Percentiles rank a stretch among this genome's conserved stretches.
Evolutionary conservation across 2,888 invertebrate genomes (phyloP).

Genomic region (Drosophila merina): DNA sequence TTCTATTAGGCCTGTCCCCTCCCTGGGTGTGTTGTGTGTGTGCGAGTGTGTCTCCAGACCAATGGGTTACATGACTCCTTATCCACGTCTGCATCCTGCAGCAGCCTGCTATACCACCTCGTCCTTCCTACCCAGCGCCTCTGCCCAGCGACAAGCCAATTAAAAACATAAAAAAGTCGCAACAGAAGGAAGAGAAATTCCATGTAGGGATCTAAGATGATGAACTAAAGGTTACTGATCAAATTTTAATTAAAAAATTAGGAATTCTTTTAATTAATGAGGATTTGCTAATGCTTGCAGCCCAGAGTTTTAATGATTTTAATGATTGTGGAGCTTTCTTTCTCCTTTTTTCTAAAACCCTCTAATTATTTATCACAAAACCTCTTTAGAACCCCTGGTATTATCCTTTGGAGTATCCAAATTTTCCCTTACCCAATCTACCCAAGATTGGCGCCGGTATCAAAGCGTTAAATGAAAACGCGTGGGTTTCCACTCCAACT

Average conservation of each 20-base stretch:
- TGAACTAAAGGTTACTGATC: conserved; percentile 19
- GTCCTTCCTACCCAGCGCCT: conserved; percentile 46
- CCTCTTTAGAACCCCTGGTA: neutral
- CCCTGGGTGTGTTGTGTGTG: neutral
- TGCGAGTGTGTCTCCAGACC: conserved; percentile 12
- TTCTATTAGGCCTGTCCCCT: conserved; percentile 78
- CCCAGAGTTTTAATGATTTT: no score
- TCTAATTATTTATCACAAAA: no score
- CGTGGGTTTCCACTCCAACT: conserved; percentile 56
- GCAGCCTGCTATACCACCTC: neutral
- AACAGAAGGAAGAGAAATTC: conserved; percentile 38
- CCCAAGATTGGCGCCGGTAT: conserved; percentile 1
- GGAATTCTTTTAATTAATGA: neutral
- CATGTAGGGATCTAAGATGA: conserved; percentile 19
- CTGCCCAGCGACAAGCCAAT: conserved; percentile 80
- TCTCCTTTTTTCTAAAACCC: no score
- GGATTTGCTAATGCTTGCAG: no score
- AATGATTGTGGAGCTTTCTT: no score
- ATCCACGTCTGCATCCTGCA: conserved; percentile 58
- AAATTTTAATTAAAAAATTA: neutral
- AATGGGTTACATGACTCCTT: conserved; percentile 70
- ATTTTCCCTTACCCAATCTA: conserved; percentile 7
- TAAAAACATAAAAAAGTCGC: conserved; percentile 72
- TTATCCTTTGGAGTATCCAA: neutral
- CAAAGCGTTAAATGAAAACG: conserved; percentile 49